phyloP scores from a whole-genome alignment of 2,113 vertebrate species.

The Acanthisitta chloris region DNA sequence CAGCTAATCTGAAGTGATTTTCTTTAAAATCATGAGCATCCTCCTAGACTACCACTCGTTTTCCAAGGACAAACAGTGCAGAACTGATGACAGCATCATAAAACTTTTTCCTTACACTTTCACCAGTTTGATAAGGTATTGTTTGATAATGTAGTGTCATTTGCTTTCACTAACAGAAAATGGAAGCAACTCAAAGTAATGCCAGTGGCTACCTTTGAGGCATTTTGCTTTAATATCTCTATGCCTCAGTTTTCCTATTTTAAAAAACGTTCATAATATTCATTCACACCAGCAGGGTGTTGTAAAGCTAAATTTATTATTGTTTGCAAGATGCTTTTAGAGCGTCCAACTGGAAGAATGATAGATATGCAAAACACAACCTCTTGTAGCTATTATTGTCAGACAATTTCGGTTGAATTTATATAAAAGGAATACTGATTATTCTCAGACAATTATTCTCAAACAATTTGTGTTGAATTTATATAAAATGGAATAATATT shows the following conservation, averaged over 20 bases:
- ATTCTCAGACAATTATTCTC: conserved; percentile 22
- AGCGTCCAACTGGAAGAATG: conserved; percentile 2
- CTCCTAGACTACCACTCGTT: neutral
- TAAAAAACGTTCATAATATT: conserved; percentile 18
- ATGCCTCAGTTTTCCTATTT: conserved; percentile 29
- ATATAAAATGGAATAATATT: neutral
- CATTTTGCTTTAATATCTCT: neutral
- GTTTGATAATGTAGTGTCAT: neutral
- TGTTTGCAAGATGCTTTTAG: conserved; percentile 56
- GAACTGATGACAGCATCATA: neutral
- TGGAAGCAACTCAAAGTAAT: neutral
- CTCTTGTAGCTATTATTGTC: conserved; percentile 34
- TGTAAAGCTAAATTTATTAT: conserved; percentile 50
- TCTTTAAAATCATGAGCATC: neutral
- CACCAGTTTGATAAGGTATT: neutral
- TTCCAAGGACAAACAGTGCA: neutral
- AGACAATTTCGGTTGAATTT: conserved; percentile 44
- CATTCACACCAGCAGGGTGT: conserved; percentile 35
- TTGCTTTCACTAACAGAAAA: conserved; percentile 2
- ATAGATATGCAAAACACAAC: conserved; percentile 55
- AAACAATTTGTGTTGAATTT: neutral
- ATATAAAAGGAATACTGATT: conserved; percentile 20
- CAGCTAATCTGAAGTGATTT: neutral
- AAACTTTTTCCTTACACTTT: conserved; percentile 9
- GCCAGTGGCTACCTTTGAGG: neutral